These are phyloP conservation scores for Notospermus geniculatus DNA, from an alignment of 1,140 invertebrate species.

Conservation along the genomic window DNA sequence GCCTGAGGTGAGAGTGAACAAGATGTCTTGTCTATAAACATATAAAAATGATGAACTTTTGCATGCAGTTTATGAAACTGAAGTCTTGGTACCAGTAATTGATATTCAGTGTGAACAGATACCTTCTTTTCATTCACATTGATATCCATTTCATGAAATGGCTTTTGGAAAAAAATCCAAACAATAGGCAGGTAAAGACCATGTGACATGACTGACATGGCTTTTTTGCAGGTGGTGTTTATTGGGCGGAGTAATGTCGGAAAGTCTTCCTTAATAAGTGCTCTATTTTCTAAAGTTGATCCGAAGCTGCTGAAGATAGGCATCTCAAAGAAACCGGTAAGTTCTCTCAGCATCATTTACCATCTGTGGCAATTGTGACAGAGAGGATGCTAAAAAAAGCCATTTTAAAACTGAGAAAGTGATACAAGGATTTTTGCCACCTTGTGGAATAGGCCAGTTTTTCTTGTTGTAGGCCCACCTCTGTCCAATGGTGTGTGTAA, in stretches of 20 bases:
- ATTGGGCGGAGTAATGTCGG: slow-evolving; percentile 53
- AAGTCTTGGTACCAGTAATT: neutral
- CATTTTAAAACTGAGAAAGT: too few relatives aligned
- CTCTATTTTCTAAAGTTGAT: slow-evolving; percentile 29
- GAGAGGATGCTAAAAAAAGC: too few relatives aligned
- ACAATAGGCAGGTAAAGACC: neutral
- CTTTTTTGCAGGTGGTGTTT: slow-evolving; percentile 42
- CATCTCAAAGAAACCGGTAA: slow-evolving; percentile 44
- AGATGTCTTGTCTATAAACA: neutral
- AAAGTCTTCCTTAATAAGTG: slow-evolving; percentile 46
- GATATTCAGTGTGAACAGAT: too few relatives aligned
- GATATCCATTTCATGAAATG: too few relatives aligned
- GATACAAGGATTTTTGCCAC: too few relatives aligned
- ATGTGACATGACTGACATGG: neutral
- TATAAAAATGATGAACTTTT: neutral
- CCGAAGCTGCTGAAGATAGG: slow-evolving; percentile 30
- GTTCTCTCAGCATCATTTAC: too few relatives aligned
- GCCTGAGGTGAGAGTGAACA: slow-evolving; percentile 21
- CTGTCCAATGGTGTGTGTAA: too few relatives aligned
- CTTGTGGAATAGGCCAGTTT: too few relatives aligned
- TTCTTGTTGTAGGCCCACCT: too few relatives aligned
- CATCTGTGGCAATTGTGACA: too few relatives aligned
- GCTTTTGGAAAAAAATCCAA: slow-evolving; percentile 6
- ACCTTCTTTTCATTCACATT: too few relatives aligned
- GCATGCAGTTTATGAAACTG: neutral